phyloP scores from a whole-genome alignment of 2,797 vertebrate species.

The Amazona finschi region DNA sequence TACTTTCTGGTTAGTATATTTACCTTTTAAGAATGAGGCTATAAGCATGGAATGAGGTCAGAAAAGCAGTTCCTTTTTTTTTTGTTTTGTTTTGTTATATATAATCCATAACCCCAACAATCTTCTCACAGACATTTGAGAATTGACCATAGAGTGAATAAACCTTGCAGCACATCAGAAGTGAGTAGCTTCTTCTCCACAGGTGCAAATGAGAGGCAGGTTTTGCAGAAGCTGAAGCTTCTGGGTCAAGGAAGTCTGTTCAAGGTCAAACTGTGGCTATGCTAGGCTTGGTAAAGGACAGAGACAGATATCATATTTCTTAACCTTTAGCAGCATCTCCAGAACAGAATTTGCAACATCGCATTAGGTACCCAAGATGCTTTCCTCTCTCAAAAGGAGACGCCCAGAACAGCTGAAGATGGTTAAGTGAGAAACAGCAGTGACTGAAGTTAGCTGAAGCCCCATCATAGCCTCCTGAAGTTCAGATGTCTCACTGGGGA shows the following conservation, averaged over 20 bases:
- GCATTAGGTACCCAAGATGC: not conserved
- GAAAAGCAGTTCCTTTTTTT: not conserved
- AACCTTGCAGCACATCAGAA: not conserved
- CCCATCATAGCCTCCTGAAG: not conserved
- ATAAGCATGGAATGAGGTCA: not conserved
- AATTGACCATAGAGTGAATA: not conserved
- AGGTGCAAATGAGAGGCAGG: not conserved
- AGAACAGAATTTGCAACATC: not conserved
- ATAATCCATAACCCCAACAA: slow-evolving; percentile 8
- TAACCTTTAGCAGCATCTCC: not conserved
- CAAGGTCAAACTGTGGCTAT: not conserved
- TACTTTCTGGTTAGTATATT: not conserved
- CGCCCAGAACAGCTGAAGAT: not conserved
- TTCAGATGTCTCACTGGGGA: not conserved
- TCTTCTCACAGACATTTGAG: slow-evolving; percentile 18
- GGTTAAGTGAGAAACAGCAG: not conserved
- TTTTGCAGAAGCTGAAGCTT: not conserved
- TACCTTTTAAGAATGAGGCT: not conserved
- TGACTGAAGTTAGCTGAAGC: not conserved
- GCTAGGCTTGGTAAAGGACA: not conserved
- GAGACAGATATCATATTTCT: not conserved
- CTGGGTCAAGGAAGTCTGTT: not conserved
- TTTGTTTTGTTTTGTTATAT: not conserved
- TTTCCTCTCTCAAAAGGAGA: not conserved
- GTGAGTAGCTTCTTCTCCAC: not conserved